These are phyloP conservation scores for Megaceryle torquata DNA, from an alignment of 2,113 vertebrate genomes.

Conservation along the genomic window DNA sequence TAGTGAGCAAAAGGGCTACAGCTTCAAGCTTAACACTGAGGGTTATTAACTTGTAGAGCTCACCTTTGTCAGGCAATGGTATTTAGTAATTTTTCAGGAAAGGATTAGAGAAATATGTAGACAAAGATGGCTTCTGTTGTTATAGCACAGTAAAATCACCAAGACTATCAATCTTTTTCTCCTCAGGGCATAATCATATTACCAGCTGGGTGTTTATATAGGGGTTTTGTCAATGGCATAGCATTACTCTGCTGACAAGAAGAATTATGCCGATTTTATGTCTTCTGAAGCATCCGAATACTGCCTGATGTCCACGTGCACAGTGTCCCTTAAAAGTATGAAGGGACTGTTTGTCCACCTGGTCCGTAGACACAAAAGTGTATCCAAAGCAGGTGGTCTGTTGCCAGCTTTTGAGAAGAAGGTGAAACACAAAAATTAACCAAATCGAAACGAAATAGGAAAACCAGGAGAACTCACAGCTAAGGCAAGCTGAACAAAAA, in stretches of 20 bases:
- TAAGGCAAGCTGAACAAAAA: background rate
- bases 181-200: background rate
- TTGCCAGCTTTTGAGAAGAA: background rate
- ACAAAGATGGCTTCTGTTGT: background rate
- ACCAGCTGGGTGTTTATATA: constrained; percentile 33
- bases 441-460: background rate
- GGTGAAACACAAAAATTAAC: background rate
- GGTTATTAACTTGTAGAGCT: background rate
- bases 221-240: constrained; percentile 7
- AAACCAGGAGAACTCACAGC: fast-evolving
- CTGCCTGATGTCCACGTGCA: background rate
- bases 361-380: background rate
- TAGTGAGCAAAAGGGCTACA: background rate
- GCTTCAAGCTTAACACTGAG: background rate
- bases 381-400: background rate
- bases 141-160: constrained; percentile 6
- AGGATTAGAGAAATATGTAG: background rate
- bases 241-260: background rate
- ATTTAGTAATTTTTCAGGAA: background rate
- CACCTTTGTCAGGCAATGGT: background rate
- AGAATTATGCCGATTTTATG: background rate
- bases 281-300: background rate
- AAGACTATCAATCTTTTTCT: background rate
- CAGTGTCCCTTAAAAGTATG: background rate
- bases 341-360: background rate